Evolutionary conservation across 23 tunicate genomes (phyloP).

Genomic region (Phallusia fumigata): DNA sequence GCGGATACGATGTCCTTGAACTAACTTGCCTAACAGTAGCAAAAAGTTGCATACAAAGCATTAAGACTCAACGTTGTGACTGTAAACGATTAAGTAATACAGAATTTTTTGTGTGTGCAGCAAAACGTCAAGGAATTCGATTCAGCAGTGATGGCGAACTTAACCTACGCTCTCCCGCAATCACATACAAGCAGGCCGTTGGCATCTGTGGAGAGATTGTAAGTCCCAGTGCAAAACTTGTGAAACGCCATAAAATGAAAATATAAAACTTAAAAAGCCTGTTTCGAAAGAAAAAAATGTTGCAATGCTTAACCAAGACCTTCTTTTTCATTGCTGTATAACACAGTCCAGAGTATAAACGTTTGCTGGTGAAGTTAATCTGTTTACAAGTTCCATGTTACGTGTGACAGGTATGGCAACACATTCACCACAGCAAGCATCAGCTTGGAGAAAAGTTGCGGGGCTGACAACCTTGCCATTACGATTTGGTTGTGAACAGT

Average conservation of each 20-base stretch:
- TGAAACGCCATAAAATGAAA: no score
- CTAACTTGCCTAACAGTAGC: no score
- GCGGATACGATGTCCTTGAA: no score
- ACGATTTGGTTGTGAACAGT: neutral
- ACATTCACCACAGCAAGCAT: neutral
- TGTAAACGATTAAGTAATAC: no score
- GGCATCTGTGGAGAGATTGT: neutral
- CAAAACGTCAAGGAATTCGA: neutral
- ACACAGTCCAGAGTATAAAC: no score
- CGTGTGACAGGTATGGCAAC: neutral
- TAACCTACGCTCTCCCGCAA: neutral
- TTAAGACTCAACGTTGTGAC: no score
- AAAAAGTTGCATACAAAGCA: no score
- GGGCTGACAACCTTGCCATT: neutral
- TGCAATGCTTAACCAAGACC: neutral
- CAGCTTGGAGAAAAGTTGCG: neutral
- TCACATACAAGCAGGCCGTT: neutral
- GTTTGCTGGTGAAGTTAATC: no score
- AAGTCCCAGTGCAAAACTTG: neutral
- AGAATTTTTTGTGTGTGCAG: neutral
- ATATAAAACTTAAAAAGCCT: no score
- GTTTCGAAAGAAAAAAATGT: neutral
- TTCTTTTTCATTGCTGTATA: no score
- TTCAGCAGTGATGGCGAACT: neutral
- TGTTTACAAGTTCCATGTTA: no score